Evolutionary conservation across 1,140 invertebrate genomes (phyloP), one percentile per base, ranked within the genome.

Genomic region (Drosophila nigromelanica): DNA sequence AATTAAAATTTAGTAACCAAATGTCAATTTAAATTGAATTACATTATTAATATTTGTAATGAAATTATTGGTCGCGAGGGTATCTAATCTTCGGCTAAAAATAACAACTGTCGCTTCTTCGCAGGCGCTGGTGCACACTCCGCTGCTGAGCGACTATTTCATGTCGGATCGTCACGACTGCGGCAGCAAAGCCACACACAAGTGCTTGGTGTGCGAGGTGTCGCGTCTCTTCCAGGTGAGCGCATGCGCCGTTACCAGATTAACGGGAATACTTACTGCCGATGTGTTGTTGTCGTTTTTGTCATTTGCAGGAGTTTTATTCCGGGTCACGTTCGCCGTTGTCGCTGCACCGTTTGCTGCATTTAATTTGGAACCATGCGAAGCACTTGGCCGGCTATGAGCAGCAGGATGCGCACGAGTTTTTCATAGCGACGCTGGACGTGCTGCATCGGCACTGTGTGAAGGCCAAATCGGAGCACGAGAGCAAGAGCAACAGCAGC

Each of bases 321-420:
- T 98, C 96, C 4, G 98, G 98, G 11, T 95, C 95, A 59, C 95
- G 96, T 80, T 95, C 95, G 4, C 97, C 98, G 0, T 93, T 99
- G 85, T 97, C 97, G 12, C 94, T 99, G 40, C 96, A 98, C 91
- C 95, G 96, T 40, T 93, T 99, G 43, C 93, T 99, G 52, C 96
- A 98, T 93, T 93, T 99, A 80, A 98, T 99, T 76, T 99, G 98
- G 98, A 98, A 97, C 4, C 97, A 99, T 92, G 98, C 98, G 30
- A 95, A 96, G 63, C 97, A 99, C 92, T 94, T 99, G 73, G 98
- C 98, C 33, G 98, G 98, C 39, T 98, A 99, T 92, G 97, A 99
- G 90, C 98, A 99, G 91, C 98, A 99, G 92, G 99, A 99, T 93
- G 98, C 98, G 59, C 99, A 99, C 91, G 98, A 99, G 93, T 99